Evolutionary conservation across 2,113 vertebrate species (phyloP), one percentile per base, ranked within the genome.

Genomic region (Megaleporinus macrocephalus): DNA sequence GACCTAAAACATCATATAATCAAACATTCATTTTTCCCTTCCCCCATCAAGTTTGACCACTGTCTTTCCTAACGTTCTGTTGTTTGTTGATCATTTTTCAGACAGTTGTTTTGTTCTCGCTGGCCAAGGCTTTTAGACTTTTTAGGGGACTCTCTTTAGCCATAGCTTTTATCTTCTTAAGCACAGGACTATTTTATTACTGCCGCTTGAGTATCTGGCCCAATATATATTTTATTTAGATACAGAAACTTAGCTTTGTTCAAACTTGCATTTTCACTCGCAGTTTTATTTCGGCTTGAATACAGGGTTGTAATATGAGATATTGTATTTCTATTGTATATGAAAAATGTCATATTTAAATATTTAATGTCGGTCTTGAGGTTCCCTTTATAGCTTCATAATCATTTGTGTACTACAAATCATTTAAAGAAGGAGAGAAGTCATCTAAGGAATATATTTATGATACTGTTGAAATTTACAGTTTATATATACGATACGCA

Each of bases 151-250:
- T 44, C 41, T 79, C 33, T 65, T 63, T 71, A 74, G 24, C 47
- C 20, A 27, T 69, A 65, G 55, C 29, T 65, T 80, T 79, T 80
- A 29, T 79, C 71, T 68, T 77, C 36, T 86, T 87, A 88, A 90
- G 80, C 78, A 81, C 80, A 89, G 84, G 66, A 86, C 88, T 89
- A 88, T 89, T 91, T 89, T 87, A 90, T 86, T 81, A 88, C 78
- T 87, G 87, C 83, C 73, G 84, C 87, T 86, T 77, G 85, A 59
- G 73, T 68, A 70, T 86, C 87, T 86, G 11, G 68, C 87, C 90
- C 80, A 78, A 86, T 86, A 90, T 80, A 91, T 86, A 92, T 90
- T 90, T 86, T 94, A 93, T 93, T 93, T 92, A 93, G 93, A 84
- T 93, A 90, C 73, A 76, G 79, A 88, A 83, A 84, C 79, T 77